Conservation (phyloP, 2,888 invertebrate species). For the Drosophila mercatorum region DNA sequence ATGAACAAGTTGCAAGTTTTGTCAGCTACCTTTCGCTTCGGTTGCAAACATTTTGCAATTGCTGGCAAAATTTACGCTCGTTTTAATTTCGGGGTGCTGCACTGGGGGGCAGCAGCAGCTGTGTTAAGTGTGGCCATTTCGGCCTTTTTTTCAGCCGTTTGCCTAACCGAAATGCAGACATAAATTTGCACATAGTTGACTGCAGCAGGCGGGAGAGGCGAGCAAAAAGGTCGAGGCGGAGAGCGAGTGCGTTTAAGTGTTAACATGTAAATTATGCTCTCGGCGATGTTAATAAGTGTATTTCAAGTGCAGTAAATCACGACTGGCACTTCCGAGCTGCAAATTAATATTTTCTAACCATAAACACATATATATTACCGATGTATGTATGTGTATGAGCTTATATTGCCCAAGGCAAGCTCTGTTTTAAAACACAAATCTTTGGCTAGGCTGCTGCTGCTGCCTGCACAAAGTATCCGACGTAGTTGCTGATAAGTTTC, state of each 20-base stretch:
- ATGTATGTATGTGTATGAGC: neutral
- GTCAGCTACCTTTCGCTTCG: conserved; percentile 25
- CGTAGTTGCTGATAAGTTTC: conserved; percentile 81
- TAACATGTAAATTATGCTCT: conserved; percentile 82
- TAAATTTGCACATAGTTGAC: conserved; percentile 65
- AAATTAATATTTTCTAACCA: conserved; percentile 27
- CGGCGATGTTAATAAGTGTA: conserved; percentile 75
- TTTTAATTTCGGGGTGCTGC: conserved; percentile 62
- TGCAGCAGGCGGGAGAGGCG: conserved; percentile 32
- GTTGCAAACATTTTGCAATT: conserved; percentile 79
- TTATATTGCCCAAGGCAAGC: neutral
- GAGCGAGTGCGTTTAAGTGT: conserved; percentile 82
- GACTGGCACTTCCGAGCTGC: conserved; percentile 51
- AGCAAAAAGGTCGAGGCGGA: conserved; percentile 42
- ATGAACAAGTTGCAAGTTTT: conserved; percentile 25
- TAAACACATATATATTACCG: neutral
- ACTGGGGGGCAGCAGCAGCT: conserved; percentile 64
- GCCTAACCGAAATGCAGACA: conserved; percentile 58
- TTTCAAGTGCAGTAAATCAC: conserved; percentile 71
- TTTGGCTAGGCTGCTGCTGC: conserved; percentile 18
- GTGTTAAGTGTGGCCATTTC: conserved; percentile 60
- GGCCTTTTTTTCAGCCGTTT: conserved; percentile 19
- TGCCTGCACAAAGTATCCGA: conserved; percentile 58
- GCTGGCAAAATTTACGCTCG: conserved; percentile 83
- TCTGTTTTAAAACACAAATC: conserved; percentile 37